Evolutionary conservation across 2,797 vertebrate species (phyloP), one percentile per base, ranked within the genome.

Genomic region (Oreochromis grahami): DNA sequence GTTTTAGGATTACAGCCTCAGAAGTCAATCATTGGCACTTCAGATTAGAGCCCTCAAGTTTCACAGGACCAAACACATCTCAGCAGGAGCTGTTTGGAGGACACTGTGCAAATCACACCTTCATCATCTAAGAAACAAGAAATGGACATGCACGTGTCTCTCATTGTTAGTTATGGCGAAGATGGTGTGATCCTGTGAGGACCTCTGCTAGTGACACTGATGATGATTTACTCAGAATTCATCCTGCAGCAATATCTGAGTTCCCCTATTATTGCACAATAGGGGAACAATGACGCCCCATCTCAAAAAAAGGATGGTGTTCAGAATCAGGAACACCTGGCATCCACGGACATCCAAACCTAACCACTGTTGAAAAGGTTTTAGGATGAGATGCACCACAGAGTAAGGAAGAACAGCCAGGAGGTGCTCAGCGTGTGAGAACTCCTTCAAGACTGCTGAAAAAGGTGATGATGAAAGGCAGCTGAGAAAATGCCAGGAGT

Each of bases 301-400:
- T 17, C 55, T 17, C 65, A 72, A 72, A 45, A 45, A 48, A 48
- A 4, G 14, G 24, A 45, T 45, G 1, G 15, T 48, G 68, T 48
- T 48, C 68, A 48, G 2, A 72, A 29, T 72, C 9, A 72, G 24
- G 24, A 29, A 48, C 43, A 72, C 24, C 65, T 17, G 38, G 15
- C 41, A 29, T 48, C 4, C 2, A 72, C 2, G 1, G 41, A 48
- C 68, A 72, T 48, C 68, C 24, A 2, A 48, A 19, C 9, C 24
- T 72, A 72, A 12, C 24, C 24, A 48, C 0, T 0, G 11, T 45
- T 50, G 26, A 50, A 45, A 50, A 50, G 15, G 10, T 6, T n/a
- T 74, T 50, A 4, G 70, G 26, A 50, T 74, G 17, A 74, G 17
- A 32, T n/a, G 70, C 26, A 74, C 70, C 70, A 74, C 43, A 74